A percentile compares a stretch with the other conserved stretches of the same genome.
These are phyloP conservation scores for Neofelis nebulosa DNA, from an alignment of 2,113 vertebrate species.

Conservation along the genomic window DNA sequence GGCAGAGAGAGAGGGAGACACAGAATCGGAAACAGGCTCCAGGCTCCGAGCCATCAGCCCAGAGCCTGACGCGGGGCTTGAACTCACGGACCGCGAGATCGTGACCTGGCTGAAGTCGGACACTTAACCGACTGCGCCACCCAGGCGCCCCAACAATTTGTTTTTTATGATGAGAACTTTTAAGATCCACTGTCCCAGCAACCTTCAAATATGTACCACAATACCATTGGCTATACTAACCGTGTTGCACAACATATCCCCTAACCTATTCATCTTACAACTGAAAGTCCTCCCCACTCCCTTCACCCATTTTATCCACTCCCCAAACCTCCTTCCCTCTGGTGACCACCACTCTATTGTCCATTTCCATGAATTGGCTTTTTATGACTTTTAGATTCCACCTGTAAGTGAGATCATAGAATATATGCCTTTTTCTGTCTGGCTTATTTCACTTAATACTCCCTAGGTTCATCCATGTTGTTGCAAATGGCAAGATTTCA, in stretches of 20 bases:
- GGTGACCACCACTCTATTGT: not conserved
- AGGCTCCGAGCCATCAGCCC: too few relatives aligned
- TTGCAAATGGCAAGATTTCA: not conserved
- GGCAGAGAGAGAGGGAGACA: too few relatives aligned
- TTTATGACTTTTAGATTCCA: not conserved
- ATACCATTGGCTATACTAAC: not conserved
- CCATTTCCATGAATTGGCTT: not conserved
- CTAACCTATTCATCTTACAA: not conserved
- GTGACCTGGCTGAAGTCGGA: too few relatives aligned
- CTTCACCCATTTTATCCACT: not conserved
- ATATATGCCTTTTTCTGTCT: not conserved
- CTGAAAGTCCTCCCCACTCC: not conserved
- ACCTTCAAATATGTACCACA: not conserved
- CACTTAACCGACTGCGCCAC: too few relatives aligned
- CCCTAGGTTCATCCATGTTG: not conserved
- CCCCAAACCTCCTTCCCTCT: not conserved
- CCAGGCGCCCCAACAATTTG: too few relatives aligned
- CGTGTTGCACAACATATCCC: not conserved
- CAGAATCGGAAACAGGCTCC: too few relatives aligned
- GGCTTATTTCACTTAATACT: not conserved
- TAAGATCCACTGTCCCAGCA: not conserved
- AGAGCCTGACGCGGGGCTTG: too few relatives aligned
- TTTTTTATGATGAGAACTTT: not conserved
- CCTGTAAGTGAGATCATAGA: not conserved
- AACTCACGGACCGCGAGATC: too few relatives aligned